These are phyloP conservation scores for Jaculus jaculus DNA, from an alignment of 2,113 vertebrate species.

Conservation along the genomic window DNA sequence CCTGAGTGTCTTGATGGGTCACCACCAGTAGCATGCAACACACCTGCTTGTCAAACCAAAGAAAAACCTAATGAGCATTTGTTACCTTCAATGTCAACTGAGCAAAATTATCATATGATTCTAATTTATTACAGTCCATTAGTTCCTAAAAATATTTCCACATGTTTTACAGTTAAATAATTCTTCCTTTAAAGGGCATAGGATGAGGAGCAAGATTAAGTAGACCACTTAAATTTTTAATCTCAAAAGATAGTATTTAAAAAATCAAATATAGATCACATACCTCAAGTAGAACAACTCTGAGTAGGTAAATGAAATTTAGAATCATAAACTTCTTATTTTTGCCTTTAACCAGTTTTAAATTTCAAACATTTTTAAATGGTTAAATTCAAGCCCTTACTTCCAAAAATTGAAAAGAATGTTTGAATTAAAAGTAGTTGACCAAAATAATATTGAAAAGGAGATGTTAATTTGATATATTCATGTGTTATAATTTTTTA, in stretches of 20 bases:
- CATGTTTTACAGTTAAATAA: conserved; percentile 32
- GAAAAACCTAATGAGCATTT: background rate
- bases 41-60: conserved; percentile 34
- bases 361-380: conserved; percentile 17
- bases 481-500: background rate
- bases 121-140: conserved; percentile 28
- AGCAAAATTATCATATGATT: background rate
- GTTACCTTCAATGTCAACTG: conserved; percentile 32
- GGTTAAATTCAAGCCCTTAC: conserved; percentile 11
- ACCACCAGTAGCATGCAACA: background rate
- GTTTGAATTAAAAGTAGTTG: conserved; percentile 53
- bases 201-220: conserved; percentile 25
- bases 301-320: conserved; percentile 5
- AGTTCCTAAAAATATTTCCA: background rate
- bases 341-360: conserved; percentile 27
- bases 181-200: conserved; percentile 48
- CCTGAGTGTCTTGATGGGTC: conserved; percentile 7
- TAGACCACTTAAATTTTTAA: conserved; percentile 2
- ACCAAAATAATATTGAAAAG: conserved; percentile 10
- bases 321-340: conserved; percentile 6
- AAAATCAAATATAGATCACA: conserved; percentile 23
- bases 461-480: background rate
- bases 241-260: conserved; percentile 52
- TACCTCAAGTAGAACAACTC: conserved; percentile 45
- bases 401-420: conserved; percentile 35